phyloP scores from a whole-genome alignment of 2,113 vertebrate species.

The Pygoscelis adeliae region DNA sequence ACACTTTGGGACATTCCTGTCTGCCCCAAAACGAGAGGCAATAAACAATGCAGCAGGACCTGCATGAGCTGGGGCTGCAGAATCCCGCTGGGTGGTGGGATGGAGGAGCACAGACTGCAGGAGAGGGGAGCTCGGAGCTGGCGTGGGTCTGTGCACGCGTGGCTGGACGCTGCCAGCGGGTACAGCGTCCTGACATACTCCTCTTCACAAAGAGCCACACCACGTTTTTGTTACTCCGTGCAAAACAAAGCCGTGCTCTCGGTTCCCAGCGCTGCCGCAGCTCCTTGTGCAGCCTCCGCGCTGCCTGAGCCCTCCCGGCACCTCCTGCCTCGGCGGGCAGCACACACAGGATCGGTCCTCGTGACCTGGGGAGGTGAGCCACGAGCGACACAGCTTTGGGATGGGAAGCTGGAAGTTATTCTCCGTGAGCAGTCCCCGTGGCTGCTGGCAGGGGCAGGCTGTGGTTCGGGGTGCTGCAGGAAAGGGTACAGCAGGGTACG shows the following conservation, averaged over 20 bases:
- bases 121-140: background rate
- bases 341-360: background rate
- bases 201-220: background rate
- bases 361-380: fast-evolving
- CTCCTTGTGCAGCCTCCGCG: background rate
- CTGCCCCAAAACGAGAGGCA: background rate
- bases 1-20: background rate
- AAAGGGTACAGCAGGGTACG: background rate
- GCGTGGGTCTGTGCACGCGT: fast-evolving
- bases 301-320: background rate
- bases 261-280: fast-evolving
- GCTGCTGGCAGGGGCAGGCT: background rate
- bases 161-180: background rate
- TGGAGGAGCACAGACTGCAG: background rate
- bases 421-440: fast-evolving
- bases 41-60: background rate
- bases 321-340: background rate
- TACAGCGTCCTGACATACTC: background rate
- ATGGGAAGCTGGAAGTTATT: background rate
- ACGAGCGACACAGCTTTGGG: fast-evolving
- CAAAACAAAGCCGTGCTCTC: background rate
- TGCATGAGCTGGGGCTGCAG: background rate
- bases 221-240: fast-evolving
- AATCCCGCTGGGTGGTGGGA: background rate
- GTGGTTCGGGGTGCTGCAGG: fast-evolving